These are phyloP conservation scores for Dryoscopus gambensis DNA, from an alignment of 2,113 vertebrate species.

Conservation along the genomic window DNA sequence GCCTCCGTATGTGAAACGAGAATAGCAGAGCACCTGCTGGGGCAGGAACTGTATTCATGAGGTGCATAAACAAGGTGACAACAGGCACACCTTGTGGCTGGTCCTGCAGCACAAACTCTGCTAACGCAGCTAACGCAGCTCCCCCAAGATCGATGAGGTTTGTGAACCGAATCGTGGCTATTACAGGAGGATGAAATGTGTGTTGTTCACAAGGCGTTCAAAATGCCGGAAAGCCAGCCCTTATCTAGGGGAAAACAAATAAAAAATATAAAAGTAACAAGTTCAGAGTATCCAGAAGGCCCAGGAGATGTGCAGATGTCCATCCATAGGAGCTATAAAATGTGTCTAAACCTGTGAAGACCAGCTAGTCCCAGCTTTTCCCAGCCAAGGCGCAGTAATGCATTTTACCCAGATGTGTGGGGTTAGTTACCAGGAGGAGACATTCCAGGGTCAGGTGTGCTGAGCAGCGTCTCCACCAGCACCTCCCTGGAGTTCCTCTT, in stretches of 20 bases:
- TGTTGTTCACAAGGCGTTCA: background rate
- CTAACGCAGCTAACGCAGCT: background rate
- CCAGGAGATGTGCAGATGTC: background rate
- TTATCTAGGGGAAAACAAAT: background rate
- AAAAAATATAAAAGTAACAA: background rate
- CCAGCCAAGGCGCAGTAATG: background rate
- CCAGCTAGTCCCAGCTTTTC: background rate
- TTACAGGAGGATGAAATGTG: background rate
- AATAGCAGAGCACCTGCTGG: slow-evolving; percentile 14
- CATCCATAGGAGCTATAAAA: background rate
- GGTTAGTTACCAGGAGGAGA: background rate
- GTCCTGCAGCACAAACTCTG: background rate
- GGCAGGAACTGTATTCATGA: background rate
- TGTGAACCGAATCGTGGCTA: background rate
- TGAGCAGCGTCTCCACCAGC: background rate
- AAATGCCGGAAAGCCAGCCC: background rate
- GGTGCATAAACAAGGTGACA: background rate
- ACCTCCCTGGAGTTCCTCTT: background rate
- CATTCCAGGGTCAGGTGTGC: background rate
- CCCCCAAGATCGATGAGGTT: background rate
- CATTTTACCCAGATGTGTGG: background rate
- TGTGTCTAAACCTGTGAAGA: background rate
- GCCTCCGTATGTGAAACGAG: background rate
- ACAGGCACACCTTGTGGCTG: background rate
- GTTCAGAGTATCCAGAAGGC: background rate